Evolutionary conservation across 2,113 vertebrate species (phyloP).

Genomic region (Egretta garzetta): DNA sequence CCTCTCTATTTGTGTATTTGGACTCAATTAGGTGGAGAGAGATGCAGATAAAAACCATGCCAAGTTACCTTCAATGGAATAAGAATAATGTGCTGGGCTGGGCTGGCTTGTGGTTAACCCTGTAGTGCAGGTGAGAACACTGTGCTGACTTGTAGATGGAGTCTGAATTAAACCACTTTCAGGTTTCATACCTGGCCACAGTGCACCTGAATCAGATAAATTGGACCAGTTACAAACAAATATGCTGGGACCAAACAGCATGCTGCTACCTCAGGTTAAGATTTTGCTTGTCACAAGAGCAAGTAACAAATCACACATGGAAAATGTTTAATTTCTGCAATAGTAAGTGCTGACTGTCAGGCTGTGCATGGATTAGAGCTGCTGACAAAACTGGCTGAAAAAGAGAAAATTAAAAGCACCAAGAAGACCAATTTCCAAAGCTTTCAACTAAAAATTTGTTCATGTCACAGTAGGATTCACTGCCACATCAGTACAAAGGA

Average conservation of each 20-base stretch:
- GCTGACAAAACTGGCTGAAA: slow-evolving; percentile 40
- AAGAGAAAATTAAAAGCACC: slow-evolving; percentile 35
- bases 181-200: slow-evolving; percentile 99
- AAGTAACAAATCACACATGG: background rate
- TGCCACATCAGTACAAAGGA: background rate
- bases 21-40: slow-evolving; percentile 49
- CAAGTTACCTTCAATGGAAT: slow-evolving; percentile 94
- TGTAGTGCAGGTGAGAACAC: slow-evolving; percentile 97
- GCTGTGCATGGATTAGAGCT: slow-evolving; percentile 19
- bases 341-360: background rate
- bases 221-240: slow-evolving; percentile 81
- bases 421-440: slow-evolving; percentile 8
- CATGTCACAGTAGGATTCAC: background rate
- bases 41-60: slow-evolving; percentile 80
- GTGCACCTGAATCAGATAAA: slow-evolving; percentile 91
- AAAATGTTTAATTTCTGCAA: background rate
- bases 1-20: slow-evolving; percentile 43
- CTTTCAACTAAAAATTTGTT: background rate
- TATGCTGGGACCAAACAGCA: slow-evolving; percentile 65
- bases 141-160: slow-evolving; percentile 93
- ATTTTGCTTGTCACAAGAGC: slow-evolving; percentile 17
- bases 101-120: slow-evolving; percentile 93
- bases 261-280: slow-evolving; percentile 51
- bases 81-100: slow-evolving; percentile 95
- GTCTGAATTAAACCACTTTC: slow-evolving; percentile 95